These are phyloP conservation scores for Agrotis exclamationis DNA, from an alignment of 2,888 invertebrate species.

Conservation along the genomic window DNA sequence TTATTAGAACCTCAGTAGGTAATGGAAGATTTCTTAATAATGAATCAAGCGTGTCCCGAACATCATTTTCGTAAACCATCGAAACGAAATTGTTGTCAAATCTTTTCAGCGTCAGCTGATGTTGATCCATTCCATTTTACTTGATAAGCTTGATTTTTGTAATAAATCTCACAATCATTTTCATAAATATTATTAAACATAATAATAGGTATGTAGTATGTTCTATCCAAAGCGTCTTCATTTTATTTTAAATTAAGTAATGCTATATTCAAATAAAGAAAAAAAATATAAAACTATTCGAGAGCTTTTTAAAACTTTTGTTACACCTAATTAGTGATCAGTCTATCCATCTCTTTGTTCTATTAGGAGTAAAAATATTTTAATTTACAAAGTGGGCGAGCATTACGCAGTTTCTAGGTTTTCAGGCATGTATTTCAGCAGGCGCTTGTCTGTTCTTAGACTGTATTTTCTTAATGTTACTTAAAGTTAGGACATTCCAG, in stretches of 20 bases:
- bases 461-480: background rate
- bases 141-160: background rate
- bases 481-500: background rate
- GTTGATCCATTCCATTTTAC: background rate
- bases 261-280: background rate
- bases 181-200: no score
- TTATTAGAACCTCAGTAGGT: background rate
- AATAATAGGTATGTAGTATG: no score
- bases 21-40: background rate
- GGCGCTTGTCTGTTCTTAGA: constrained; percentile 17
- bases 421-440: constrained; percentile 13
- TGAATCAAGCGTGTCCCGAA: background rate
- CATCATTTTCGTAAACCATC: background rate
- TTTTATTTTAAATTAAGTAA: background rate
- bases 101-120: background rate
- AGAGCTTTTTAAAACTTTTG: background rate
- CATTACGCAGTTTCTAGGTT: constrained; percentile 8
- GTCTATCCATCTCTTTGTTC: background rate
- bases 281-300: background rate
- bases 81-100: background rate
- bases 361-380: constrained; percentile 2
- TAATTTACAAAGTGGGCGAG: constrained; percentile 21
- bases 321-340: background rate
- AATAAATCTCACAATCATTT: background rate
- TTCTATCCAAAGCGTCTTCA: no score